Evolutionary conservation across 2,888 invertebrate species (phyloP).

Genomic region (Sesia bembeciformis): DNA sequence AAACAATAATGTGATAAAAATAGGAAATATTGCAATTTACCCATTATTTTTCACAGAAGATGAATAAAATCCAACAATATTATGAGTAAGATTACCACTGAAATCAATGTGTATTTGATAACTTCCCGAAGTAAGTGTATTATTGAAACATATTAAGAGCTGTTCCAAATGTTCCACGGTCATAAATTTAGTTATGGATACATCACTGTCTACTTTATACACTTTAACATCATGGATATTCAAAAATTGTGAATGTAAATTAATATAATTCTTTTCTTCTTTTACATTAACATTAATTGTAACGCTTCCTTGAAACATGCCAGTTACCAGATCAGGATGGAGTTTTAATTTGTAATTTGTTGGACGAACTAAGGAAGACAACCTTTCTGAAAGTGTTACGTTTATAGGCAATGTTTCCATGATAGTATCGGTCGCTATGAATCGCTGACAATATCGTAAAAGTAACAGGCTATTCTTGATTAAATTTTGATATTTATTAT

Average conservation of each 20-base stretch:
- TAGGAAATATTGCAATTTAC: constrained; percentile 24
- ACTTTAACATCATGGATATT: constrained; percentile 59
- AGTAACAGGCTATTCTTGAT: too few relatives aligned
- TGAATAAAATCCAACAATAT: constrained; percentile 83
- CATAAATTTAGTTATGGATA: constrained; percentile 33
- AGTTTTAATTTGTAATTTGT: constrained; percentile 46
- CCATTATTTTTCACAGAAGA: constrained; percentile 75
- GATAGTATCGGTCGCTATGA: not conserved
- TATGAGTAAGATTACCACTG: constrained; percentile 76
- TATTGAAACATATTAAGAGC: constrained; percentile 39
- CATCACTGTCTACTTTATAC: constrained; percentile 24
- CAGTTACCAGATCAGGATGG: constrained; percentile 37
- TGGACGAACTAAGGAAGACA: constrained; percentile 41
- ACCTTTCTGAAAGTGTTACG: constrained; percentile 34
- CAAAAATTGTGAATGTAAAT: constrained; percentile 75
- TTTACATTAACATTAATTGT: constrained; percentile 47
- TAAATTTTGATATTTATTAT: too few relatives aligned
- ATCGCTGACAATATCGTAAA: not conserved
- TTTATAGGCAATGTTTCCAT: constrained; percentile 24
- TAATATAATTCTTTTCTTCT: constrained; percentile 48
- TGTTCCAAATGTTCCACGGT: constrained; percentile 47
- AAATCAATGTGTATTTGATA: constrained; percentile 76
- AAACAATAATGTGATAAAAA: too few relatives aligned
- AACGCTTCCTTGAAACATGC: constrained; percentile 44
- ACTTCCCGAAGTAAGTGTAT: constrained; percentile 32